These are phyloP conservation scores for Danionella dracula DNA, from an alignment of 2,797 vertebrate species.

Conservation along the genomic window DNA sequence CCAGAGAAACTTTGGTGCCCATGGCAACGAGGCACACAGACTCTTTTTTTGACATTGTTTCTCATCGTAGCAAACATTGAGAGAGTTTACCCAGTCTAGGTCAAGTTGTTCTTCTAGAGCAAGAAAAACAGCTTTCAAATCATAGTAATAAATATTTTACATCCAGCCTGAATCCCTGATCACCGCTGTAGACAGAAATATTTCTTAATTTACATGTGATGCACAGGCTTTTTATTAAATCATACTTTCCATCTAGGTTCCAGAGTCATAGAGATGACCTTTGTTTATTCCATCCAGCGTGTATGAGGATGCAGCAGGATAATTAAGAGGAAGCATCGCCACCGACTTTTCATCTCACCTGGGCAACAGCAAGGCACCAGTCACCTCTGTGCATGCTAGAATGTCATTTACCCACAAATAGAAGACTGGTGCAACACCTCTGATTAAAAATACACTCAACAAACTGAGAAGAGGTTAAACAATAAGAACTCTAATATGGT, in stretches of 20 bases:
- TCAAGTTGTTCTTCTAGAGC: conserved; percentile 3
- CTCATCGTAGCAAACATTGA: conserved; percentile 11
- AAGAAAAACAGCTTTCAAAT: not conserved
- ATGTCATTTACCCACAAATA: not conserved
- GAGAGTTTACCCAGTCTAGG: conserved; percentile 5
- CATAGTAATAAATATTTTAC: not conserved
- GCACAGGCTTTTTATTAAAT: conserved; percentile 39
- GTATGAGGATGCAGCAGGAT: conserved; percentile 46
- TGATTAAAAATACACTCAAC: not conserved
- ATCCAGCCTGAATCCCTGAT: not conserved
- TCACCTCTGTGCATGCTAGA: conserved; percentile 7
- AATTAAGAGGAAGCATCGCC: conserved; percentile 48
- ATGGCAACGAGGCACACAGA: conserved; percentile 50
- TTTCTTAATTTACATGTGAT: not conserved
- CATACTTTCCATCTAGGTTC: conserved; percentile 25
- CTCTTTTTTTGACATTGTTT: conserved; percentile 5
- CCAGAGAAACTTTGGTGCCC: conserved; percentile 40
- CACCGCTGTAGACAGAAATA: not conserved
- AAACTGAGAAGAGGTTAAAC: not conserved
- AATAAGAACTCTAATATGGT: not conserved
- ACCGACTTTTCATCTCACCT: conserved; percentile 21
- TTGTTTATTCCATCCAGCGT: conserved; percentile 41
- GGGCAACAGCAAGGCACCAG: not conserved
- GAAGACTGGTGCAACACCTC: not conserved
- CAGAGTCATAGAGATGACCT: conserved; percentile 34